These are phyloP conservation scores for Lycocorax pyrrhopterus DNA, from an alignment of 2,113 vertebrate genomes.

Conservation along the genomic window DNA sequence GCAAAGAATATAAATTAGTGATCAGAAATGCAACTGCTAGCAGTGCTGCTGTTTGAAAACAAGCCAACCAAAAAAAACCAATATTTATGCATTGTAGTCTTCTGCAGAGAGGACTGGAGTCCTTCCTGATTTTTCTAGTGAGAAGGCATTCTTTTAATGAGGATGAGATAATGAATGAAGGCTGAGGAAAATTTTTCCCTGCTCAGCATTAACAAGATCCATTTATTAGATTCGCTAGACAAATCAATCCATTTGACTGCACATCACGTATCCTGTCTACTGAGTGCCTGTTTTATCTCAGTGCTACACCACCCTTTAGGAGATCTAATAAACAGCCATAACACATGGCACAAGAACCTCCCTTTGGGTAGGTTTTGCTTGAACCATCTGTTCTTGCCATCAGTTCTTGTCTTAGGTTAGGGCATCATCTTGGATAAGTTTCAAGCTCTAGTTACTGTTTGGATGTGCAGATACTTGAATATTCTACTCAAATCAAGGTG, in stretches of 20 bases:
- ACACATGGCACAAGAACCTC: conserved; percentile 39
- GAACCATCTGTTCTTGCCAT: conserved; percentile 71
- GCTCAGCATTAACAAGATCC: conserved; percentile 65
- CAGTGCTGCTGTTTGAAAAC: conserved; percentile 58
- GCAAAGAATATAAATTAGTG: neutral
- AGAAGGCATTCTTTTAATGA: conserved; percentile 61
- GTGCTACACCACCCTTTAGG: conserved; percentile 20
- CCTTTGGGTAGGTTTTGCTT: conserved; percentile 57
- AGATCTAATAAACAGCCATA: conserved; percentile 61
- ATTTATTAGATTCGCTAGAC: conserved; percentile 70
- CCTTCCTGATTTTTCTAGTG: conserved; percentile 33
- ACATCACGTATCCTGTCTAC: conserved; percentile 65
- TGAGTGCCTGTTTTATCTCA: conserved; percentile 61
- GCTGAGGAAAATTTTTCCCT: conserved; percentile 55
- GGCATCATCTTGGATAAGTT: conserved; percentile 17
- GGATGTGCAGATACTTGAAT: neutral
- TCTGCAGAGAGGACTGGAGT: conserved; percentile 2
- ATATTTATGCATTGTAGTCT: conserved; percentile 26
- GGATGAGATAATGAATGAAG: conserved; percentile 69
- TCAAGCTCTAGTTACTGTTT: neutral
- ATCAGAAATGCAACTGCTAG: conserved; percentile 15
- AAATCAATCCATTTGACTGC: conserved; percentile 76
- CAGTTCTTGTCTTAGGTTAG: conserved; percentile 42
- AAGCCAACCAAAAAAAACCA: conserved; percentile 5
- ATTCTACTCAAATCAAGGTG: neutral